Evolutionary conservation across 1,140 invertebrate species (phyloP), one percentile per base, ranked within the genome.

Genomic region (Drosophila mauritiana): DNA sequence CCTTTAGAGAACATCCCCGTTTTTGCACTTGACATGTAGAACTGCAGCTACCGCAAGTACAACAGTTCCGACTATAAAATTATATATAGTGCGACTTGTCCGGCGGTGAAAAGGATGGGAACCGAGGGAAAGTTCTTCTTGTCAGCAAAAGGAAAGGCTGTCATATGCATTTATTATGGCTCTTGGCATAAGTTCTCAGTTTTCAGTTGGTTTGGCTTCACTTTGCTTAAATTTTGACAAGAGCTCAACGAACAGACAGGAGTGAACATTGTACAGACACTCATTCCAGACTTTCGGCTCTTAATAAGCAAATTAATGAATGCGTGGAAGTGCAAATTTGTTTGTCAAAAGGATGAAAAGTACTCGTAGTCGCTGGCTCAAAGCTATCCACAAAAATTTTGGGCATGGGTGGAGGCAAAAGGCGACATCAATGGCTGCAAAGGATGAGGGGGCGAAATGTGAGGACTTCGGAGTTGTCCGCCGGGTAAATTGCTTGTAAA

Each of bases 401-500:
- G 40, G 25, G 34, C 36, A 36, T 62, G 61, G 61, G 56, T 43
- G 37, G 45, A 37, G 45, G 25, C 17, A 34, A 75, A 76, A 77
- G 79, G 78, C 67, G 77, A 73, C 67, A 84, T 85, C 79, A 68
- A 59, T 58, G 51, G 58, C 36, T 15, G 56, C 15, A 22, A 10
- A n/a, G 49, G 48, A 53, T 58, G 17, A 15, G 40, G 13, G 27
- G 15, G 20, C 25, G 6, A 17, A 10, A 39, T 17, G 37, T 37
- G 49, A 10, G 31, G 31, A 31, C 31, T 8, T 31, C 31, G 8
- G 31, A 31, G 31, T 31, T 31, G 31, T 51, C 22, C 73, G 58
- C 39, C 48, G 42, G 55, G 79, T 67, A 91, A 91, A 91, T 91
- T 91, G 89, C 83, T 91, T 91, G 89, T 89, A 79, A 91, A 91